These are phyloP conservation scores for Zosterops pallidus DNA, from an alignment of 2,113 vertebrate genomes.

Conservation along the genomic window DNA sequence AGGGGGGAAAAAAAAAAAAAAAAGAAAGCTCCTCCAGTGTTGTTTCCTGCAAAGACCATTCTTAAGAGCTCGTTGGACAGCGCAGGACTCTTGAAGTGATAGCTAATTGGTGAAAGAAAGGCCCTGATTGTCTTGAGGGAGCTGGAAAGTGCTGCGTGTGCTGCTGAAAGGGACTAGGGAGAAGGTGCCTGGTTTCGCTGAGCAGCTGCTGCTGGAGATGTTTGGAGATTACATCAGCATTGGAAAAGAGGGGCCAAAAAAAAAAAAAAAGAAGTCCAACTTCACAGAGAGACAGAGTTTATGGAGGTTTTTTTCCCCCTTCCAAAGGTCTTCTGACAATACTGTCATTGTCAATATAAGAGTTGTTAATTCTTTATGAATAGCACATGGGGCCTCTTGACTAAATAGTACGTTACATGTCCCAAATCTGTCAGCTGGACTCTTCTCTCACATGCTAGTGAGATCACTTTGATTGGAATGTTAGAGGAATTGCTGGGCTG, in stretches of 20 bases:
- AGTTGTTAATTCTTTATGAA: slow-evolving; percentile 79
- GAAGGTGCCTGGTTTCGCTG: slow-evolving; percentile 81
- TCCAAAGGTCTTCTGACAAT: slow-evolving; percentile 82
- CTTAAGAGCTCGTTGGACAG: slow-evolving; percentile 79
- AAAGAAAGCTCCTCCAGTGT: slow-evolving; percentile 42
- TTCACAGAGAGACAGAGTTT: slow-evolving; percentile 78
- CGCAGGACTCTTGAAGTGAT: slow-evolving; percentile 84
- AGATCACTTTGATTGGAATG: slow-evolving; percentile 69
- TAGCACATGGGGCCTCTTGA: slow-evolving; percentile 78
- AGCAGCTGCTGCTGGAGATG: slow-evolving; percentile 90
- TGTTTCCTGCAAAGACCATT: slow-evolving; percentile 71
- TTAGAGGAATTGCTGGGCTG: slow-evolving; percentile 57
- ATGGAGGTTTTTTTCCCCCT: slow-evolving; percentile 59
- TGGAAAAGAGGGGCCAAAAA: slow-evolving; percentile 70
- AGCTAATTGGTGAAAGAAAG: slow-evolving; percentile 90
- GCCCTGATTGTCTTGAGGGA: slow-evolving; percentile 83
- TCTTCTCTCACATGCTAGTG: slow-evolving; percentile 75
- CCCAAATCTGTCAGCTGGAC: slow-evolving; percentile 76
- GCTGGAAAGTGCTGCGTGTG: slow-evolving; percentile 80
- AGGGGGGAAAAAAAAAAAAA: not conserved
- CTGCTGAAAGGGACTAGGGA: slow-evolving; percentile 74
- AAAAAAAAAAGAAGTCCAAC: slow-evolving; percentile 73
- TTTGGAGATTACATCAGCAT: slow-evolving; percentile 91
- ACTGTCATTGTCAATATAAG: slow-evolving; percentile 86
- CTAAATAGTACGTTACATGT: slow-evolving; percentile 73